Conservation (phyloP, 1,140 invertebrate genomes). For the Oncopodura yosiiana region DNA sequence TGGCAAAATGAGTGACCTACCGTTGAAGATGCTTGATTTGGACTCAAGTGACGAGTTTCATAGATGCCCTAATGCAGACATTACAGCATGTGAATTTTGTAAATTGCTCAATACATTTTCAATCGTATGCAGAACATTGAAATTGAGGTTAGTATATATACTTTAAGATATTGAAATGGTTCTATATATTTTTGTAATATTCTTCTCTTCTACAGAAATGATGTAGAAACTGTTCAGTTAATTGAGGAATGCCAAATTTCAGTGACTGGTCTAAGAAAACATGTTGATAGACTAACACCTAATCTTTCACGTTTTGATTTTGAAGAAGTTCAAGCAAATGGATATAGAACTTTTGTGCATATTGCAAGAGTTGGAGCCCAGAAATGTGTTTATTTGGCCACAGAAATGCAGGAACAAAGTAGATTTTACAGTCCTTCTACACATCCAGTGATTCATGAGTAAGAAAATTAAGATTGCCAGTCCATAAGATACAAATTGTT, state of each 20-base stretch:
- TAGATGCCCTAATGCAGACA: slow-evolving; percentile 31
- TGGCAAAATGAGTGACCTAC: too few relatives aligned
- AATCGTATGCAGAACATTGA: slow-evolving; percentile 27
- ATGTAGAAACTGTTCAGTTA: slow-evolving; percentile 17
- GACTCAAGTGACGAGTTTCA: slow-evolving; percentile 26
- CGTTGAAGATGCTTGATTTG: too few relatives aligned
- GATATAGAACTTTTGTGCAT: slow-evolving; percentile 27
- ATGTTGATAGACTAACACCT: slow-evolving; percentile 26
- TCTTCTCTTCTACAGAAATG: slow-evolving; percentile 18
- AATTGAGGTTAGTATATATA: slow-evolving; percentile 23
- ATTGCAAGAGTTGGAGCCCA: slow-evolving; percentile 20
- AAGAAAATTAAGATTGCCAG: slow-evolving; percentile 1
- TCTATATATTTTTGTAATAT: background rate
- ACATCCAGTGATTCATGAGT: slow-evolving; percentile 29
- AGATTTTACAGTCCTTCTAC: slow-evolving; percentile 18
- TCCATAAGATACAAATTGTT: background rate
- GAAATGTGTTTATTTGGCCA: slow-evolving; percentile 29
- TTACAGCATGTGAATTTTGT: slow-evolving; percentile 34
- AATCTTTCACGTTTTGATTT: slow-evolving; percentile 30
- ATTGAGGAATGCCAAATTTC: slow-evolving; percentile 23
- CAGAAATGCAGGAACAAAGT: slow-evolving; percentile 28
- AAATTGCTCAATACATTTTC: slow-evolving; percentile 29
- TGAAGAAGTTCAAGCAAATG: slow-evolving; percentile 32
- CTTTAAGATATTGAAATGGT: background rate
- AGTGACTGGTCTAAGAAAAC: slow-evolving; percentile 17